Evolutionary conservation across 2,113 vertebrate species (phyloP).

Genomic region (Ranitomeya imitator): DNA sequence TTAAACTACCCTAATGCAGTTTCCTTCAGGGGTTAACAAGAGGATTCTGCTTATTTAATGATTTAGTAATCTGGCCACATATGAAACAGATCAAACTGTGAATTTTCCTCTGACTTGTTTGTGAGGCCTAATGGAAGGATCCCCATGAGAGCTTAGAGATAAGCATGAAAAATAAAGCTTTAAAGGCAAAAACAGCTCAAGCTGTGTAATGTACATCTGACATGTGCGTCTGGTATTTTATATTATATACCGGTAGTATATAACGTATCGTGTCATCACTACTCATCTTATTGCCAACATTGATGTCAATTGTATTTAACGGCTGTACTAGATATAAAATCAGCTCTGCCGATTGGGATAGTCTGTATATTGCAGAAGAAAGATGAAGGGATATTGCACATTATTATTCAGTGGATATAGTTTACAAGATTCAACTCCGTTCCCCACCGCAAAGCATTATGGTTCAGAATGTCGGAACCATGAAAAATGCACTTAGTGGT

Average conservation of each 20-base stretch:
- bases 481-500: background rate
- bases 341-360: background rate
- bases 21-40: background rate
- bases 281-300: background rate
- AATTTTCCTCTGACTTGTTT: constrained; percentile 35
- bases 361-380: background rate
- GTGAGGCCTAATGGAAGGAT: constrained; percentile 28
- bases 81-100: constrained; percentile 56
- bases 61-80: constrained; percentile 30
- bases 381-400: background rate
- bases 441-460: too few species aligned
- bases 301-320: background rate
- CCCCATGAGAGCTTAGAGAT: constrained; percentile 24
- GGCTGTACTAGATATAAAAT: background rate
- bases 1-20: background rate
- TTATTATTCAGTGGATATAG: too few species aligned
- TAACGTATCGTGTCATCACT: background rate
- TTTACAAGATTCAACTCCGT: too few species aligned
- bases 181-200: background rate
- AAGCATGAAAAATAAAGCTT: constrained; percentile 18
- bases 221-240: constrained; percentile 1
- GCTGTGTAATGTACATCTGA: constrained; percentile 4
- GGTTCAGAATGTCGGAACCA: too few species aligned
- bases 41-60: constrained; percentile 2
- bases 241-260: background rate